Evolutionary conservation across 2,888 invertebrate genomes (phyloP).

Genomic region (Drosophila hamatofila): DNA sequence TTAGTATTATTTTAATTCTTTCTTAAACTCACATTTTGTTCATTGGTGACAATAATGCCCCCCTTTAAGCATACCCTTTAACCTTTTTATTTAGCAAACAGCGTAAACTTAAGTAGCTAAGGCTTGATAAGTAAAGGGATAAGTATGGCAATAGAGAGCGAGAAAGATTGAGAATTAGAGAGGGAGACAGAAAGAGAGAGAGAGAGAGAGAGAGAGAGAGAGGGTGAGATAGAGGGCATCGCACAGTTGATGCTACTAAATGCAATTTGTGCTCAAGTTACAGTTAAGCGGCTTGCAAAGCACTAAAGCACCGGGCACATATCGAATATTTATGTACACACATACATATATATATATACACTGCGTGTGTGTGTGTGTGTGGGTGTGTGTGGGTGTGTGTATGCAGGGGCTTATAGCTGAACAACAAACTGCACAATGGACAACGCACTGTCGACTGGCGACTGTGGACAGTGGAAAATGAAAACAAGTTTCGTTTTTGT

Average conservation of each 20-base stretch:
- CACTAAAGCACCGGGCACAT: constrained; percentile 58
- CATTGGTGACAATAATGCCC: not conserved
- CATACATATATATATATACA: constrained; percentile 25
- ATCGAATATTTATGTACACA: constrained; percentile 62
- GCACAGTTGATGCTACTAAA: constrained; percentile 52
- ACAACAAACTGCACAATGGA: constrained; percentile 15
- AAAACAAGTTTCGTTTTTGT: constrained; percentile 15
- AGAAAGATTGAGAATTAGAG: not conserved
- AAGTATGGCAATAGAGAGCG: not conserved
- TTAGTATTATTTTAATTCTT: not conserved
- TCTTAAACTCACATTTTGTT: not conserved
- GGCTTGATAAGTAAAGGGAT: constrained; percentile 29
- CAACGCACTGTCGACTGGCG: constrained; percentile 1
- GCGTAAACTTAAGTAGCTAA: constrained; percentile 45
- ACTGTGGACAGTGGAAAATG: constrained; percentile 11
- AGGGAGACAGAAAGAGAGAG: too few species aligned
- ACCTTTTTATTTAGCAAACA: constrained; percentile 1
- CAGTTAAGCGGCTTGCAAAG: constrained; percentile 74
- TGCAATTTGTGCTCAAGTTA: constrained; percentile 74
- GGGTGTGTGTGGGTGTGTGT: not conserved
- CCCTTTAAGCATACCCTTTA: constrained; percentile 19
- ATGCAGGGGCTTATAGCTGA: constrained; percentile 19
- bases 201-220: not conserved
- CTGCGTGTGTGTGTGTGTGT: not conserved
- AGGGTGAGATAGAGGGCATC: constrained; percentile 6